Evolutionary conservation across 2,797 vertebrate species (phyloP).

Genomic region (Eulemur albifrons): DNA sequence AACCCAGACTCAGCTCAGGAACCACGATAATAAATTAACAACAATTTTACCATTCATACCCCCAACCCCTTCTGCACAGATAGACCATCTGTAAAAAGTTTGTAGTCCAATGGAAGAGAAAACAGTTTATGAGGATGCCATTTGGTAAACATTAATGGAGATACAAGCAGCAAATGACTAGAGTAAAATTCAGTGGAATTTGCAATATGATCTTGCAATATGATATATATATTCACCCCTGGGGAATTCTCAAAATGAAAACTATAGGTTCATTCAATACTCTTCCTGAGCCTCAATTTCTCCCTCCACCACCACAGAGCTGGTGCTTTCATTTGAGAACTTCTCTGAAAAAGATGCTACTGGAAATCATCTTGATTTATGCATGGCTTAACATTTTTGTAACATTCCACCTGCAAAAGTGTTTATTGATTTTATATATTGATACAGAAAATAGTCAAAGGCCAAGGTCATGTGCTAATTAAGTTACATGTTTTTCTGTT

Average conservation of each 20-base stretch:
- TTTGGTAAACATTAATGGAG: neutral
- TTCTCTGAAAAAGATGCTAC: neutral
- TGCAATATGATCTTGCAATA: neutral
- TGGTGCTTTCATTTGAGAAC: neutral
- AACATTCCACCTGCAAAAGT: neutral
- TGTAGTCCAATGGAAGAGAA: neutral
- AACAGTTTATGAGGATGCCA: neutral
- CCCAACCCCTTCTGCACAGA: neutral
- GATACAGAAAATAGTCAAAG: slow-evolving; percentile 5
- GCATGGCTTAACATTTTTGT: neutral
- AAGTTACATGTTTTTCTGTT: neutral
- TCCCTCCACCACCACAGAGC: neutral
- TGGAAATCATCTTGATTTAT: neutral
- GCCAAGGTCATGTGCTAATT: neutral
- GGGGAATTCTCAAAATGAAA: neutral
- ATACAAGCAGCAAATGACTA: neutral
- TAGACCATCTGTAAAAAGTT: neutral
- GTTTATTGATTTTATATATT: neutral
- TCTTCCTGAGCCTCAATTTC: neutral
- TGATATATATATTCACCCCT: neutral
- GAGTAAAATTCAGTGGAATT: neutral
- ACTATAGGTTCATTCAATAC: neutral
- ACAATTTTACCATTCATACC: neutral
- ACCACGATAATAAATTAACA: neutral
- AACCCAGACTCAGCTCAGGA: neutral